Evolutionary conservation across 2,113 vertebrate species (phyloP), one percentile per base, ranked within the genome.

Genomic region (Atractosteus spatula): DNA sequence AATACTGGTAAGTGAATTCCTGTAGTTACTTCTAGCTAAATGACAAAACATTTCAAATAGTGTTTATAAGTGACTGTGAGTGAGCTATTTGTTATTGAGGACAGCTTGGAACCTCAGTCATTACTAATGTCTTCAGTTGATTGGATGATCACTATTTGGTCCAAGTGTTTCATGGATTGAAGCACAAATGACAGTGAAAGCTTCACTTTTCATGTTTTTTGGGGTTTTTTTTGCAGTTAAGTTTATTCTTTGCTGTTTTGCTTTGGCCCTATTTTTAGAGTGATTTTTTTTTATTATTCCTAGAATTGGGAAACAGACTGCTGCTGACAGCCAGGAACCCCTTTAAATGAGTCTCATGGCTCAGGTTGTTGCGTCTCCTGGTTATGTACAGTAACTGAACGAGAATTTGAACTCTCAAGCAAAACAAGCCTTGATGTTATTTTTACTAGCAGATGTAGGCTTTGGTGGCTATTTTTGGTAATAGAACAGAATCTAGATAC

Each of bases 221-320:
- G n/a, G 29, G 29, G 29, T 0, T 29, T 29, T 29, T 29, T 65
- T 41, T 65, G 29, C 17, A 13, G 41, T 12, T 17, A 2, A 68
- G 44, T 17, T 11, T 68, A 11, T n/a, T n/a, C 65, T 67, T n/a
- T 14, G 41, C 13, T 55, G 45, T 68, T 68, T 54, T 68, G 45
- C 6, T 3, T 5, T 13, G 43, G 14, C 41, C 41, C 47, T 68
- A 12, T 68, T 51, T 68, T 68, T 51, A 68, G 66, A 5, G 12
- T 8, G 17, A 10, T 43, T 68, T 44, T 68, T 47, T 51, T 68
- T 29, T 29, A 29, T 29, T 29, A 29, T 29, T 29, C 29, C 66
- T 68, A 47, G 45, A 43, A 54, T 68, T n/a, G 54, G 66, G 66
- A 68, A 68, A 51, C 66, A 68, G 66, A 14, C 66, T n/a, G 11